A percentile compares a stretch with the other conserved stretches of the same genome.
phyloP scores from a whole-genome alignment of 2,113 vertebrate genomes.

The Solenodon paradoxus region DNA sequence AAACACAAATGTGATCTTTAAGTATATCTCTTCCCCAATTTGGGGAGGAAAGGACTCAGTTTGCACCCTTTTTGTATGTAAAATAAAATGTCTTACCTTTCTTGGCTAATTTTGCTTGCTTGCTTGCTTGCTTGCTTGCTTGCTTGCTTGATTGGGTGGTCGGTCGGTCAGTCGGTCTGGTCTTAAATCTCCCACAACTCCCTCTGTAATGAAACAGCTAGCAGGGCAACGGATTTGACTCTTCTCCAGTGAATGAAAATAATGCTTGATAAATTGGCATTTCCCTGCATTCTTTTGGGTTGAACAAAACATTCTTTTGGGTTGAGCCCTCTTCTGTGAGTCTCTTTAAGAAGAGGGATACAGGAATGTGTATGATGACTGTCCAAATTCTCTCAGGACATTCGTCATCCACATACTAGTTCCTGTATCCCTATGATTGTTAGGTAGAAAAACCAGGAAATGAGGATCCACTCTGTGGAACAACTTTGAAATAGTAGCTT shows the following conservation, averaged over 20 bases:
- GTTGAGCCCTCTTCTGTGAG: background rate
- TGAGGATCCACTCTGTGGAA: background rate
- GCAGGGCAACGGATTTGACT: background rate
- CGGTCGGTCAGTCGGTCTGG: background rate
- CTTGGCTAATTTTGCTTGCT: constrained; percentile 65
- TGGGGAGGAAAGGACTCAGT: constrained; percentile 84
- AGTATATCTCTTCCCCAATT: constrained; percentile 83
- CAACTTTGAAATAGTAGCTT: background rate
- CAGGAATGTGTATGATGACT: too few relatives aligned
- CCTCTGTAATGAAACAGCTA: background rate
- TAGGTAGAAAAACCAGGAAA: background rate
- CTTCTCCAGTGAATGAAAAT: background rate
- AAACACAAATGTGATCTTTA: constrained; percentile 85
- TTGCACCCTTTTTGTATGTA: constrained; percentile 95
- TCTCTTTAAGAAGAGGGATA: background rate
- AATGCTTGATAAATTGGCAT: background rate
- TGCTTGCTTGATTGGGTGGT: constrained; percentile 19
- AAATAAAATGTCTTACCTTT: constrained; percentile 89
- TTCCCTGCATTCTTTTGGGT: background rate
- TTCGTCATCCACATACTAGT: background rate
- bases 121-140: constrained; percentile 4
- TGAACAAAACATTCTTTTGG: constrained; percentile 12
- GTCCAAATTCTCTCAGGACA: background rate
- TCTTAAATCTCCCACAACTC: background rate
- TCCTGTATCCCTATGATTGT: background rate